Evolutionary conservation across 2,797 vertebrate genomes (phyloP).

Genomic region (Prionace glauca): DNA sequence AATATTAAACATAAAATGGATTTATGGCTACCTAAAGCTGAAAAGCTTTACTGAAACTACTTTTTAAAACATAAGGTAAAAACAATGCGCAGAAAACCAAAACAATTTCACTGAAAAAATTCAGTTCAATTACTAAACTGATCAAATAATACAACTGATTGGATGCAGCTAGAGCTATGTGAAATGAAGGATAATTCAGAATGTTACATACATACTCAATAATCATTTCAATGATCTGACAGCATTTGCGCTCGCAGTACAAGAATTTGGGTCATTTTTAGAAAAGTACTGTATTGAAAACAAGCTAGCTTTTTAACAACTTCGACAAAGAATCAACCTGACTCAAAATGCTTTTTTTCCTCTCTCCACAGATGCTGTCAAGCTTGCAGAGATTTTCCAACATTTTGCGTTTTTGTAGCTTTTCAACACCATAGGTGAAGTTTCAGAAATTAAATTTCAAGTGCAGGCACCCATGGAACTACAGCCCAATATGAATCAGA

Average conservation of each 20-base stretch:
- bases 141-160: not conserved
- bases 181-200: not conserved
- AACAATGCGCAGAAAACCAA: not conserved
- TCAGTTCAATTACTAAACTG: not conserved
- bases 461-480: not conserved
- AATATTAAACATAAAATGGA: not conserved
- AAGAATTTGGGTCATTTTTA: not conserved
- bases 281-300: not conserved
- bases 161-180: not conserved
- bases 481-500: not conserved
- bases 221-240: not conserved
- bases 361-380: too few relatives aligned
- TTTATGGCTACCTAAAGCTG: not conserved
- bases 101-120: not conserved
- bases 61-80: not conserved
- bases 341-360: too few relatives aligned
- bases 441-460: not conserved
- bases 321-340: too few relatives aligned
- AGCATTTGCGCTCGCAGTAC: not conserved
- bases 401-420: too few relatives aligned
- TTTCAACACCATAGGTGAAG: too few relatives aligned
- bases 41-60: not conserved
- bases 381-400: too few relatives aligned
- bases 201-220: not conserved
- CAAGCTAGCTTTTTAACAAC: not conserved